Percentiles rank a stretch among this genome's conserved stretches.
Conservation (phyloP, 2,888 invertebrate genomes). For the Drosophila quinaria region DNA sequence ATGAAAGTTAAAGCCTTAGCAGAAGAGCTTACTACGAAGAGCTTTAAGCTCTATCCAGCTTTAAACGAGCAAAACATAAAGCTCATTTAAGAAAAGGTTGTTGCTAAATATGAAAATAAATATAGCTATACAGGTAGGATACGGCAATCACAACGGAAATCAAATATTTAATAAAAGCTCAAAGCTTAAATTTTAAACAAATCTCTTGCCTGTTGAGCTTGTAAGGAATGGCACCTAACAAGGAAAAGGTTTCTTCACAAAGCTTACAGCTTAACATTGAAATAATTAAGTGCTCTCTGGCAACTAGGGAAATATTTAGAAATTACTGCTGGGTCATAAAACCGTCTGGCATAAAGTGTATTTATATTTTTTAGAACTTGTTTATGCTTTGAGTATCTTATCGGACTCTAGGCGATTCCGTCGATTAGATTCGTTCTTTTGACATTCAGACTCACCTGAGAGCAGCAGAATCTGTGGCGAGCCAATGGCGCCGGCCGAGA, state of each 20-base stretch:
- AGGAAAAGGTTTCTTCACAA: not conserved
- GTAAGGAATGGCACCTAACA: too few relatives aligned
- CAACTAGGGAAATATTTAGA: not conserved
- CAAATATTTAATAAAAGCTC: not conserved
- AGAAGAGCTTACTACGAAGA: too few relatives aligned
- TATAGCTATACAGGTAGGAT: too few relatives aligned
- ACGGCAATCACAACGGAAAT: too few relatives aligned
- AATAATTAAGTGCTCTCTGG: not conserved
- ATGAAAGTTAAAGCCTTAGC: too few relatives aligned
- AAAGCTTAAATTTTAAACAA: too few relatives aligned
- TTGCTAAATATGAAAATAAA: too few relatives aligned
- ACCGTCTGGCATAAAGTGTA: not conserved
- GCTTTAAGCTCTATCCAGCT: too few relatives aligned
- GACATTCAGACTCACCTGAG: constrained; percentile 88
- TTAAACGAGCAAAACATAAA: too few relatives aligned
- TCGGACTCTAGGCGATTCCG: constrained; percentile 23
- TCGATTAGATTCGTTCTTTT: constrained; percentile 9
- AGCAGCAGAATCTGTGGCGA: constrained; percentile 96
- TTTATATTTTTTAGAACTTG: not conserved
- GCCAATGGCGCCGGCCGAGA: constrained; percentile 96
- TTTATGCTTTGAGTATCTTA: constrained; percentile 39
- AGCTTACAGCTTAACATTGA: not conserved
- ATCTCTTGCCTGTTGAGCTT: not conserved
- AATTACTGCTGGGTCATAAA: not conserved
- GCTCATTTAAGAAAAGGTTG: too few relatives aligned